These are phyloP conservation scores for Mesorhabditis belari DNA, from an alignment of 2,888 invertebrate genomes.

Conservation along the genomic window DNA sequence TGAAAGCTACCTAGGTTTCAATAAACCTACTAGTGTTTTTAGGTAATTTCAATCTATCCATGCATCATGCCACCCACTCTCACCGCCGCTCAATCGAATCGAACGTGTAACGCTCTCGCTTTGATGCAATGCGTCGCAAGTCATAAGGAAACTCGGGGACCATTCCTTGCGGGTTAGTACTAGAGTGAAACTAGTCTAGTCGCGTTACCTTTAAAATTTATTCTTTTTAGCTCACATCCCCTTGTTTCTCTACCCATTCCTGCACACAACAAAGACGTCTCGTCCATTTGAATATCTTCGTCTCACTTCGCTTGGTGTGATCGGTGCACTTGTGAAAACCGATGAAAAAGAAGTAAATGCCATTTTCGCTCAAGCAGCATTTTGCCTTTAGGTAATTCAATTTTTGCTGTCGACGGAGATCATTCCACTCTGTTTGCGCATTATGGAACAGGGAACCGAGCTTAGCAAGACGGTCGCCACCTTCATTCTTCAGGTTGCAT, in stretches of 20 bases:
- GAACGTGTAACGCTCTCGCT: slow-evolving; percentile 96
- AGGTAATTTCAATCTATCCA: slow-evolving; percentile 83
- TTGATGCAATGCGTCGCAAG: slow-evolving; percentile 97
- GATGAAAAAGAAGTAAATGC: slow-evolving; percentile 50
- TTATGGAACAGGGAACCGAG: slow-evolving; percentile 99
- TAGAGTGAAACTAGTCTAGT: too few species aligned
- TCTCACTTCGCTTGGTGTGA: slow-evolving; percentile 87
- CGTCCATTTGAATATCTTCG: slow-evolving; percentile 96
- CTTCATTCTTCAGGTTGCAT: slow-evolving; percentile 92
- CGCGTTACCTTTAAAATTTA: neutral
- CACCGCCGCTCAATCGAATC: slow-evolving; percentile 91
- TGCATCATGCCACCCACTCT: slow-evolving; percentile 94
- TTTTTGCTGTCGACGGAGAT: slow-evolving; percentile 97
- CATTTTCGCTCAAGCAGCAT: neutral
- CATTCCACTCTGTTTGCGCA: slow-evolving; percentile 91
- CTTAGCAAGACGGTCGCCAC: slow-evolving; percentile 97
- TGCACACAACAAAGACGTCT: slow-evolving; percentile 97
- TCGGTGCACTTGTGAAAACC: slow-evolving; percentile 89
- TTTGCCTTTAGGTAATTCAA: slow-evolving; percentile 77
- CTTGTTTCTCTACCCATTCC: slow-evolving; percentile 91
- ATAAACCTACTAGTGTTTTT: slow-evolving; percentile 1
- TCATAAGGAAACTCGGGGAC: slow-evolving; percentile 94
- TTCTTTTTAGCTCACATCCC: slow-evolving; percentile 64
- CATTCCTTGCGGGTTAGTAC: slow-evolving; percentile 65
- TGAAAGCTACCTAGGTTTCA: neutral